Percentiles rank a stretch among this genome's conserved stretches.
Evolutionary conservation across 2,113 vertebrate genomes (phyloP).

Genomic region (Clarias macrocephalus): DNA sequence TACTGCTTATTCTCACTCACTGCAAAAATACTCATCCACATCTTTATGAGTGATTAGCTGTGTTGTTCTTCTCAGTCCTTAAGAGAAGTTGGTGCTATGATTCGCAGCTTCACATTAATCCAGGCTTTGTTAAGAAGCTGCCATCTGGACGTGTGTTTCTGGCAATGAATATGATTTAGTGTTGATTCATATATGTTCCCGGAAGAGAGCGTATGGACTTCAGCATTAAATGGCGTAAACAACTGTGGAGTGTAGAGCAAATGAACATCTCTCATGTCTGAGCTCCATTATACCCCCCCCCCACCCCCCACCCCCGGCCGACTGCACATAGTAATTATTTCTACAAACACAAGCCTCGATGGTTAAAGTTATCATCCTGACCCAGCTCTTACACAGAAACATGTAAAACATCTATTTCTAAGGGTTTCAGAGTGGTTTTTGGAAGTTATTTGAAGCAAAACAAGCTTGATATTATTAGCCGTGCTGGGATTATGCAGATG

Average conservation of each 20-base stretch:
- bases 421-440: conserved; percentile 64
- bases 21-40: conserved; percentile 71
- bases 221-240: conserved; percentile 97
- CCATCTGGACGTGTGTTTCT: conserved; percentile 98
- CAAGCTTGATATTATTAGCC: conserved; percentile 53
- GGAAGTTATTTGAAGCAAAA: conserved; percentile 56
- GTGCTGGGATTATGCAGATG: conserved; percentile 57
- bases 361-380: conserved; percentile 94
- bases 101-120: conserved; percentile 97
- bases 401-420: conserved; percentile 70
- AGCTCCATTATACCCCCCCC: conserved; percentile 90
- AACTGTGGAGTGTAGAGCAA: conserved; percentile 96
- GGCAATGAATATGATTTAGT: conserved; percentile 96
- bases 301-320: no score
- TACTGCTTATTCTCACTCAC: conserved; percentile 45
- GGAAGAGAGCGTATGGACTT: conserved; percentile 98
- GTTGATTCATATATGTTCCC: conserved; percentile 96
- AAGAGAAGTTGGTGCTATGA: conserved; percentile 93
- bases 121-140: conserved; percentile 98
- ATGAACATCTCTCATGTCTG: conserved; percentile 95
- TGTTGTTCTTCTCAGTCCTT: conserved; percentile 99
- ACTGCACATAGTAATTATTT: conserved; percentile 90
- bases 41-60: conserved; percentile 97
- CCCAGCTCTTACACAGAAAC: conserved; percentile 88
- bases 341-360: conserved; percentile 88